Evolutionary conservation across 2,113 vertebrate genomes (phyloP), one percentile per base, ranked within the genome.

Genomic region (Sylvicapra grimmia): DNA sequence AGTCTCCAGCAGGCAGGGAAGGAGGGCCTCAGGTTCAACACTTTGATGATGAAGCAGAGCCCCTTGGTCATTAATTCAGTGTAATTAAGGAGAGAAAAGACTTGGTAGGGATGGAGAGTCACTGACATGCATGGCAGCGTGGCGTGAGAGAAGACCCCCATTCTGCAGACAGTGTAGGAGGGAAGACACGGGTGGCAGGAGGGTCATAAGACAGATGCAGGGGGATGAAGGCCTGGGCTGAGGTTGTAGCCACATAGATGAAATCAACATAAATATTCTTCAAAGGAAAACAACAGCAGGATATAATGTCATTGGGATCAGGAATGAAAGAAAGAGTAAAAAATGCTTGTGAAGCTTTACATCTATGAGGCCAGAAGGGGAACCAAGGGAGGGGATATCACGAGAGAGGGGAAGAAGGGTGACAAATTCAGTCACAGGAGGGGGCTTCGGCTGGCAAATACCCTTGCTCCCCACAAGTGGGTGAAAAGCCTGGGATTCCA

Each of bases 401-500:
- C 12, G 21, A 44, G 56, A 21, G 33, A 7, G 31, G n/a, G 9
- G 19, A 40, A 9, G 65, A 27, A 88, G 11, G 27, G 1, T 2
- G 3, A 10, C 2, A 33, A 5, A 13, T 82, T 63, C 33, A 51
- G 1, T 72, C 29, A 56, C 31, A 14, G n/a, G 10, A 49, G 75
- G 21, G 56, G 23, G 6, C 8, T 58, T 92, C 25, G 56, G 68
- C 51, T 89, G 77, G 29, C n/a, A 83, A 96, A 47, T 54, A 49
- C 7, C 53, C 49, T 93, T 49, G 29, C 36, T 96, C 47, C 23
- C 79, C 47, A 25, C 1, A 40, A 49, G 68, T 21, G 89, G 56
- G 19, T 86, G 12, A 58, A 58, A 97, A 75, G 65, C 79, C 47
- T 63, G 94, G 58, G 49, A 63, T 96, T 8, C 85, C 44, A 29